Evolutionary conservation across 2,113 vertebrate species (phyloP), one percentile per base, ranked within the genome.

Genomic region (Oriolus oriolus): DNA sequence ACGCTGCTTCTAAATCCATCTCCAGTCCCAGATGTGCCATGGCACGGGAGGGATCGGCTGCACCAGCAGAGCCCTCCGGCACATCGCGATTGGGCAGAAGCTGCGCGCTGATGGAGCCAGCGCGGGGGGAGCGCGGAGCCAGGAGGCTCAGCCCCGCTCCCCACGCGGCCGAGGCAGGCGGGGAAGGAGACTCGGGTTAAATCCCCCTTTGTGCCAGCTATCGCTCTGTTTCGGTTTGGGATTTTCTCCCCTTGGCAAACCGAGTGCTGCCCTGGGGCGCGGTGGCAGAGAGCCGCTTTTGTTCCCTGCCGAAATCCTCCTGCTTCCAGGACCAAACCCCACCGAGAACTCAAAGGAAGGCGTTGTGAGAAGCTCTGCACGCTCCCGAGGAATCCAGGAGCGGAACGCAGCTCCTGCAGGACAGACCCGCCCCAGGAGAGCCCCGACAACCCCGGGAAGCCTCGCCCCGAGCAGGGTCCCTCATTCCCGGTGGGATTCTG

Each of bases 1-100:
- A 44, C 0, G 6, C 21, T 64, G n/a, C 57, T 92, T 64, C 13
- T 31, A 13, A 69, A 71, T 5, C 56, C 39, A 37, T 18, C 52
- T 17, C 0, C 20, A 52, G 39, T 18, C 4, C 19, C 16, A 23
- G 39, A 63, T 7, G 39, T 44, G n/a, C 54, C 74, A 3, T 2
- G 50, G 71, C 6, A 11, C 0, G 50, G 63, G 13, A 49, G 76
- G 42, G 78, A 88, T 22, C 27, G 30, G 47, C 86, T 76, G 83
- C 80, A 79, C 10, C 95, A 94, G 90, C 92, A 92, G 28, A 81
- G 59, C n/a, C 52, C 79, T 75, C 71, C 21, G 75, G 85, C 83
- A 89, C 23, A 2, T 6, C 11, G 75, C 2, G 50, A 70, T 6
- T 66, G 85, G 90, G 17, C 69, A 78, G 87, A 64, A 74, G 8